Percentiles rank a stretch among this genome's conserved stretches.
Evolutionary conservation across 2,113 vertebrate genomes (phyloP).

Genomic region (Geothlypis trichas): DNA sequence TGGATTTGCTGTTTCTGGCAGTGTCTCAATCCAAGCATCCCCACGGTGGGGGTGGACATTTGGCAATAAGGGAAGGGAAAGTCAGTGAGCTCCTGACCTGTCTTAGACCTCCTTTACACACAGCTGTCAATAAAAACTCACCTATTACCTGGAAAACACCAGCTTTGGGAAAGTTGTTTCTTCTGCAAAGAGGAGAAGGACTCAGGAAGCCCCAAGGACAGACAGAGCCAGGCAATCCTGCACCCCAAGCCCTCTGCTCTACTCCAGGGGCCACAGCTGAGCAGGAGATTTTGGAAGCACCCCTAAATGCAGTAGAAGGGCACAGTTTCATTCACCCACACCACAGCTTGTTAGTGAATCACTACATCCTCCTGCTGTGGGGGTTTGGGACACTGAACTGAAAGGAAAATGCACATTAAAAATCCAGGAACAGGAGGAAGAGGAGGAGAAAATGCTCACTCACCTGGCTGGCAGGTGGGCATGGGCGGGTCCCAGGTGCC

Average conservation of each 20-base stretch:
- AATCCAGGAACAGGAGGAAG: not conserved
- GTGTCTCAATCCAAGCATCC: fast-evolving
- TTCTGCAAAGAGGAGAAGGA: not conserved
- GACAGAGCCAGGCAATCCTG: not conserved
- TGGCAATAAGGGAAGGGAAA: not conserved
- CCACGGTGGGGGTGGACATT: fast-evolving
- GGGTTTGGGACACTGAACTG: not conserved
- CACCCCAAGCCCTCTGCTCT: not conserved
- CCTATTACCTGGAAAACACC: not conserved
- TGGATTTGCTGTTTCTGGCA: not conserved
- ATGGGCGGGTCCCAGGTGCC: conserved; percentile 43
- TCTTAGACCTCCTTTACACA: not conserved
- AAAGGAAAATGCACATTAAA: not conserved
- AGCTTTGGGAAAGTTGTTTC: not conserved
- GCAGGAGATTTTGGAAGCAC: not conserved
- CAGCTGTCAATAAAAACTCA: fast-evolving
- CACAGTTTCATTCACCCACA: too few relatives aligned
- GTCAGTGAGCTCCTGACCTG: not conserved
- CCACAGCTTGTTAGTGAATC: not conserved
- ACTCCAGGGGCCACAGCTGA: fast-evolving
- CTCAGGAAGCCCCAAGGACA: not conserved
- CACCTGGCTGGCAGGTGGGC: conserved; percentile 60
- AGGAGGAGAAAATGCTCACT: not conserved
- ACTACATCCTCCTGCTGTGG: fast-evolving
- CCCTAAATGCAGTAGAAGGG: not conserved